A percentile compares a stretch with the other conserved stretches of the same genome.
These are phyloP conservation scores for Drosophila simulans DNA, from an alignment of 1,140 invertebrate species.

Conservation along the genomic window DNA sequence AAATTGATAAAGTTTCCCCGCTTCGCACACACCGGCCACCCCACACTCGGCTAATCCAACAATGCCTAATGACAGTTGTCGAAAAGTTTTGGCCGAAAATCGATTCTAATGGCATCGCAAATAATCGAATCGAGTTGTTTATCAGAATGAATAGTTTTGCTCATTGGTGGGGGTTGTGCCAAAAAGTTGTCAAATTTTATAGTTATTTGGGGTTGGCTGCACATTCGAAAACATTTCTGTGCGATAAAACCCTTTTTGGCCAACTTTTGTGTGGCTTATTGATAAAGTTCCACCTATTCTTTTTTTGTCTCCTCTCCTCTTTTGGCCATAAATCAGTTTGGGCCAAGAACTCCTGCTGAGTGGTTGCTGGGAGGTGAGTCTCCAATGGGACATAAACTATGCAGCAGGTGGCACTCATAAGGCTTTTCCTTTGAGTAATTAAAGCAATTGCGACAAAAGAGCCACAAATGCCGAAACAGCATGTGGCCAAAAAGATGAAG, in stretches of 20 bases:
- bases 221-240: slow-evolving; percentile 41
- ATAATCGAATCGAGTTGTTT: slow-evolving; percentile 77
- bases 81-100: slow-evolving; percentile 73
- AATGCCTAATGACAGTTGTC: slow-evolving; percentile 79
- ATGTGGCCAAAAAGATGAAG: slow-evolving; percentile 4
- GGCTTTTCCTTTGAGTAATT: slow-evolving; percentile 58
- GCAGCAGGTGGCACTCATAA: slow-evolving; percentile 68
- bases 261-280: slow-evolving; percentile 58
- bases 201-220: slow-evolving; percentile 53
- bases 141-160: slow-evolving; percentile 46
- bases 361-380: slow-evolving; percentile 19
- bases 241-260: slow-evolving; percentile 31
- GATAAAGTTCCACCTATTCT: slow-evolving; percentile 52
- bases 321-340: slow-evolving; percentile 52
- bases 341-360: slow-evolving; percentile 34
- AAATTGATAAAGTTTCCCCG: slow-evolving; percentile 75
- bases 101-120: slow-evolving; percentile 80
- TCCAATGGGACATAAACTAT: slow-evolving; percentile 46
- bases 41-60: slow-evolving; percentile 48
- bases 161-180: background rate
- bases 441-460: slow-evolving; percentile 70
- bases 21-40: background rate
- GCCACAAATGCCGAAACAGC: slow-evolving; percentile 44
- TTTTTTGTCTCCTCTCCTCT: too few relatives aligned
- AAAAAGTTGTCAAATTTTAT: slow-evolving; percentile 72